These are phyloP conservation scores for Sarcophaga bullata DNA, from an alignment of 1,140 invertebrate genomes.

Conservation along the genomic window DNA sequence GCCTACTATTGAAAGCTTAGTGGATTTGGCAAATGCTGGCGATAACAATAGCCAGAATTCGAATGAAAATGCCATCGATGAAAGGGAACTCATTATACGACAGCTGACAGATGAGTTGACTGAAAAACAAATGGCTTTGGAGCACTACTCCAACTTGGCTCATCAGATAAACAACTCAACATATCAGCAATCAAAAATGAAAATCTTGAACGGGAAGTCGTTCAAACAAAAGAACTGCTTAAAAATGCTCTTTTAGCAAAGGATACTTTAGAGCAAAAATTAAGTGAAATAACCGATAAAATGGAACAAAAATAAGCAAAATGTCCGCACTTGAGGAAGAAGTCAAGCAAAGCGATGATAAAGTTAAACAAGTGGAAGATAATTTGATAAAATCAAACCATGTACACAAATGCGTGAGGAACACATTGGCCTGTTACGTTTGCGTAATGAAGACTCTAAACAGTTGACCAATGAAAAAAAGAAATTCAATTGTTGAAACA, in stretches of 20 bases:
- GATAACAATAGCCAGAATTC: background rate
- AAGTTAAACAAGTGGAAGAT: conserved; percentile 82
- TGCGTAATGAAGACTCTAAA: conserved; percentile 67
- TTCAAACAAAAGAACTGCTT: background rate
- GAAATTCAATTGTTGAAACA: conserved; percentile 69
- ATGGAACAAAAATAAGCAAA: conserved; percentile 39
- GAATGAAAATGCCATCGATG: background rate
- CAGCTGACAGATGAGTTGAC: background rate
- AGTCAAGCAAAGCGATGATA: conserved; percentile 79
- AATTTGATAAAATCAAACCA: conserved; percentile 94
- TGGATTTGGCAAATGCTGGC: conserved; percentile 59
- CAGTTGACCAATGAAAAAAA: conserved; percentile 69
- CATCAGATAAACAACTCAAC: background rate
- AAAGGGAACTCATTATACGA: conserved; percentile 10
- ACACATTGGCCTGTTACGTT: conserved; percentile 89
- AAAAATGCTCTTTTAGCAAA: background rate
- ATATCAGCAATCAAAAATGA: background rate
- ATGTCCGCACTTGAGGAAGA: conserved; percentile 71
- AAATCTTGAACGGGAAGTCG: background rate
- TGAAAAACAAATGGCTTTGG: background rate
- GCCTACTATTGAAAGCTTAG: conserved; percentile 73
- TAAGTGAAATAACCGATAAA: background rate
- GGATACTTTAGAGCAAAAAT: conserved; percentile 39
- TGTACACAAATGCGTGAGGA: conserved; percentile 96
- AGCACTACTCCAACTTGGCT: background rate